Percentiles rank a stretch among this genome's conserved stretches.
phyloP scores from a whole-genome alignment of 2,797 vertebrate genomes.

The Glossophaga mutica region DNA sequence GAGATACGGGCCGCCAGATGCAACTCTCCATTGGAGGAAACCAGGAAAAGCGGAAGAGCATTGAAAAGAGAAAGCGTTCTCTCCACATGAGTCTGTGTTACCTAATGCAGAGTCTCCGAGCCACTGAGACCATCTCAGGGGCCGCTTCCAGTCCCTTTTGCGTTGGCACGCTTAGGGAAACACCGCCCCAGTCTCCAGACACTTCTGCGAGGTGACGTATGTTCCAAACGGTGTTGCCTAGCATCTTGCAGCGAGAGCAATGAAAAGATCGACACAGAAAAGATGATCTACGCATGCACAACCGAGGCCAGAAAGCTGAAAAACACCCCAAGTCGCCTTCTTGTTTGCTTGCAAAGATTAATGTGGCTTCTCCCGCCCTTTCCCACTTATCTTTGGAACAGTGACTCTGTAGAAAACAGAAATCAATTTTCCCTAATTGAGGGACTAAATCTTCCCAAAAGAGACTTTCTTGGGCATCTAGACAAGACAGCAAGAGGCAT shows the following conservation, averaged over 20 bases:
- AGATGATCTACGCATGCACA: background rate
- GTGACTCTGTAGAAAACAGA: constrained; percentile 69
- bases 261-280: constrained; percentile 54
- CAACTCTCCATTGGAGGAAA: background rate
- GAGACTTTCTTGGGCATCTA: constrained; percentile 63
- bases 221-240: constrained; percentile 12
- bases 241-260: background rate
- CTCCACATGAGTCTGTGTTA: background rate
- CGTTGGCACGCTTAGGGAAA: background rate
- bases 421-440: constrained; percentile 79
- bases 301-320: background rate
- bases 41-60: background rate
- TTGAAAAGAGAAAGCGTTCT: background rate
- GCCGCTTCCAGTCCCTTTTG: background rate
- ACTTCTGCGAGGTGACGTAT: constrained; percentile 2
- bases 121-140: background rate
- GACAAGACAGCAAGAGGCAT: constrained; percentile 63
- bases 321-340: constrained; percentile 23
- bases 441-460: constrained; percentile 76
- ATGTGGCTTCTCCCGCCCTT: constrained; percentile 48
- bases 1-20: background rate
- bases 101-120: background rate
- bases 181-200: background rate
- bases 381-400: constrained; percentile 73
- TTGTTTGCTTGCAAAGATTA: constrained; percentile 29